A percentile compares a stretch with the other conserved stretches of the same genome.
These are phyloP conservation scores for Drosophila quadrilineata DNA, from an alignment of 1,140 invertebrate species.

Conservation along the genomic window DNA sequence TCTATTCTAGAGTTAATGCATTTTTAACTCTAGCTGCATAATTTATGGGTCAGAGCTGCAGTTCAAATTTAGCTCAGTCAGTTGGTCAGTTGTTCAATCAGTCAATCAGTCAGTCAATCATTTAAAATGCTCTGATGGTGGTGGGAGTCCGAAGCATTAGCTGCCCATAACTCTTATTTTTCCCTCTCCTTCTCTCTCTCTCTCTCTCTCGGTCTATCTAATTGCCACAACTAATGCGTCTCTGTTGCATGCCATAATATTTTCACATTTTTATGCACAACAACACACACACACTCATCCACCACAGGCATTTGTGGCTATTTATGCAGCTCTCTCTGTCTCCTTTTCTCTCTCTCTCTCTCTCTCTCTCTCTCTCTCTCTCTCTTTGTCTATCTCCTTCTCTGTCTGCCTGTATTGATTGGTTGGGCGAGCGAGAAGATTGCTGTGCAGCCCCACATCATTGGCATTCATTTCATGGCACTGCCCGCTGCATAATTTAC, in stretches of 20 bases:
- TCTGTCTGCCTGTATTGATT: conserved; percentile 49
- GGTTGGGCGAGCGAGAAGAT: conserved; percentile 2
- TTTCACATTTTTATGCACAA: conserved; percentile 23
- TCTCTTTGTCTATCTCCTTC: not conserved
- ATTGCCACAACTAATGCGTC: conserved; percentile 55
- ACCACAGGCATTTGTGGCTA: conserved; percentile 11
- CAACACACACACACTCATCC: not conserved
- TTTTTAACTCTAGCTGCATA: conserved; percentile 68
- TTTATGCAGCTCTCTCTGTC: conserved; percentile 4
- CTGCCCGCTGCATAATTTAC: conserved; percentile 72
- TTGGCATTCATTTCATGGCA: conserved; percentile 62
- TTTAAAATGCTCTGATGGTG: conserved; percentile 24
- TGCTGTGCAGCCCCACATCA: conserved; percentile 27
- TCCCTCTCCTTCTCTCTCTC: not conserved
- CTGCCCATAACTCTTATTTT: too few relatives aligned
- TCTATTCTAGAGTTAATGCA: conserved; percentile 54
- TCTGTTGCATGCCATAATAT: conserved; percentile 26
- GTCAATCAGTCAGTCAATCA: conserved; percentile 15
- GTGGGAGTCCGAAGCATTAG: not conserved
- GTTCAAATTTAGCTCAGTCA: too few relatives aligned
- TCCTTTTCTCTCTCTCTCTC: not conserved
- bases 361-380: not conserved
- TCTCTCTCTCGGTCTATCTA: conserved; percentile 31
- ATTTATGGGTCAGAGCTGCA: conserved; percentile 45
- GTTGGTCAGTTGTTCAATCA: conserved; percentile 23